Base-by-base conservation (phyloP, 2,888 invertebrate genomes). In the Eretmocerus hayati region DNA sequence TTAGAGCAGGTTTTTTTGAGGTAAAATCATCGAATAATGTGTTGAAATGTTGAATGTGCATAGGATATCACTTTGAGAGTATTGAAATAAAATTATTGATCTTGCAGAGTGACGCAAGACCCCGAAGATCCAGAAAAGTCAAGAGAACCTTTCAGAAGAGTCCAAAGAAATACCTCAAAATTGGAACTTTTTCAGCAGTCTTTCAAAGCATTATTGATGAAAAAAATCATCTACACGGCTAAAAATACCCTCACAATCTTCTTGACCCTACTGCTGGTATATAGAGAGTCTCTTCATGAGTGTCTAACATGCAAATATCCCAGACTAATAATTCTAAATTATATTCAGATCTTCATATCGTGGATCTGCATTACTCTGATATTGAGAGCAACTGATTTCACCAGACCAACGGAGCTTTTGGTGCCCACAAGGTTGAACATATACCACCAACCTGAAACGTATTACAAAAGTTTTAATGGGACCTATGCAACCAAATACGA, bases 1-100 rank as follows among this genome's bases (percentile, higher is more conserved):
- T 77, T 96, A 61, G 95, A 95, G 69, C 93, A 95, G 71, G 93
- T 96, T 2, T 93, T 92, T 68, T 68, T 93, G 39, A 87, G 81
- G 88, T 86, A 15, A 31, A 36, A 23, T 33, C 32, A n/a, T 21
- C 32, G 5, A 13, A 19, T n/a, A n/a, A 26, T 26, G 26, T 26
- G 26, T 26, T 26, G 8, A 26, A 1, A 9, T 26, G 26, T 9
- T 26, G 11, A 26, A 9, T 26, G 26, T 9, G 11, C 6, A 26
- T 26, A 11, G 26, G 6, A 26, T 26, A 26, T 26, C 26, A 26
- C 26, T 9, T 26, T n/a, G 13, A 30, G 13, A 33, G 15, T 33
- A n/a, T 6, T 33, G 6, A n/a, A 37, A 37, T 37, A 21, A 1
- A 15, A 15, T 3, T 37, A 21, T 21, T 37, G 2, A 37, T 20